These are phyloP conservation scores for Pseudorhiza aurosa DNA, from an alignment of 30 jellyfish, hydroid and myxozoan genomes.

Conservation along the genomic window DNA sequence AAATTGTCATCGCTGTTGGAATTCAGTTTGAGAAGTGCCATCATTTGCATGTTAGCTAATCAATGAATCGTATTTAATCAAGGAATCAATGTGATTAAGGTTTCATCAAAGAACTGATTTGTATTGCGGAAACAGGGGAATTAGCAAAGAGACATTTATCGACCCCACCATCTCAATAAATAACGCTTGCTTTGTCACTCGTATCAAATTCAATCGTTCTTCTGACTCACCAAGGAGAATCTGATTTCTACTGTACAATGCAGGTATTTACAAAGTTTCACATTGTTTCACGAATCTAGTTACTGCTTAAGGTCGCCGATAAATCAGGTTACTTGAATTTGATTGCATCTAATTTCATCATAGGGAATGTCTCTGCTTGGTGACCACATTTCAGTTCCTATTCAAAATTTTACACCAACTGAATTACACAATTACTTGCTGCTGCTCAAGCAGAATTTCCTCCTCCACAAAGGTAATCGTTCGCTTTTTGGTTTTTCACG, in stretches of 20 bases:
- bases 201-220: not conserved
- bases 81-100: not conserved
- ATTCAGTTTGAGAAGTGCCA: too few species aligned
- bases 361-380: conserved; percentile 66
- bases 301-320: not conserved
- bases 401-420: conserved; percentile 37
- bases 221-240: too few species aligned
- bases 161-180: not conserved
- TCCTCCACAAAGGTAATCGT: conserved; percentile 38
- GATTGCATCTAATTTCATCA: not conserved
- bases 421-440: conserved; percentile 53
- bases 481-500: not conserved
- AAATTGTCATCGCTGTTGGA: too few species aligned
- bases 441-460: conserved; percentile 27
- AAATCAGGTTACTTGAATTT: not conserved
- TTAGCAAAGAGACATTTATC: not conserved
- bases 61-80: not conserved
- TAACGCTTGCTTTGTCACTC: not conserved
- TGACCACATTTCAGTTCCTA: conserved; percentile 50
- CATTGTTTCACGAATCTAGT: not conserved
- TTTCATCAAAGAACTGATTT: not conserved
- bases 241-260: not conserved
- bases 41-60: too few species aligned
- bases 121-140: not conserved
- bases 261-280: not conserved